Base-by-base conservation (phyloP, 2,888 invertebrate species). In the Latrodectus elegans region DNA sequence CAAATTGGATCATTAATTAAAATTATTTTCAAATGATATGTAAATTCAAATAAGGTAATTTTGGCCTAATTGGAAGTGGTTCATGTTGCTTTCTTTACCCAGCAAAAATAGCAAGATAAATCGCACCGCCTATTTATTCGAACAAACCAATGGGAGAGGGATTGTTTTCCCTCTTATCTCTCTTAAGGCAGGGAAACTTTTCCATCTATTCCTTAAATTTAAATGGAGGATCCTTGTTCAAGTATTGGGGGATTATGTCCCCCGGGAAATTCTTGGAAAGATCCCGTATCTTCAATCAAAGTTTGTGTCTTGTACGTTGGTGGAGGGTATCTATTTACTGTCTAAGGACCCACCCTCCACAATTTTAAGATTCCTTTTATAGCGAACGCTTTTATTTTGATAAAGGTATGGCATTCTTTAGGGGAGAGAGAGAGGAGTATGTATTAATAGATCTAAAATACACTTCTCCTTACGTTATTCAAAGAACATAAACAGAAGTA, bases 181-280 rank as follows among this genome's bases (percentile, higher is more conserved):
- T 60, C 11, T 60, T 60, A 12, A 11, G 6, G 60, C 6, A 11
- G 14, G n/a, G 60, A 55, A 80, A n/a, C 8, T 64, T 55, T 51
- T 60, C 64, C 70, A 52, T 22, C n/a, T 70, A 68, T 68, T 53
- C 73, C 64, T 73, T 77, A 72, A 78, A 84, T 84, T 84, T 84
- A 84, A 84, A 84, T 84, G 84, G 84, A 84, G 51, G 72, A 78
- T 84, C 73, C 84, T 12, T 84, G 84, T 84, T 67, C 65, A 10
- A 17, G 65, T 67, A 67, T 72, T 76, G 15, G 70, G 49, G 67
- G 74, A 68, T 74, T 55, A 68, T 76, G 55, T 71, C 77, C 73
- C 53, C 8, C 11, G 84, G 84, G 84, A 71, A 72, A 49, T 22
- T 70, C 79, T 51, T 15, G 51, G 67, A 8, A 49, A 49, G 12